Conservation (phyloP, 2,888 invertebrate species). For the Callinectes sapidus region DNA sequence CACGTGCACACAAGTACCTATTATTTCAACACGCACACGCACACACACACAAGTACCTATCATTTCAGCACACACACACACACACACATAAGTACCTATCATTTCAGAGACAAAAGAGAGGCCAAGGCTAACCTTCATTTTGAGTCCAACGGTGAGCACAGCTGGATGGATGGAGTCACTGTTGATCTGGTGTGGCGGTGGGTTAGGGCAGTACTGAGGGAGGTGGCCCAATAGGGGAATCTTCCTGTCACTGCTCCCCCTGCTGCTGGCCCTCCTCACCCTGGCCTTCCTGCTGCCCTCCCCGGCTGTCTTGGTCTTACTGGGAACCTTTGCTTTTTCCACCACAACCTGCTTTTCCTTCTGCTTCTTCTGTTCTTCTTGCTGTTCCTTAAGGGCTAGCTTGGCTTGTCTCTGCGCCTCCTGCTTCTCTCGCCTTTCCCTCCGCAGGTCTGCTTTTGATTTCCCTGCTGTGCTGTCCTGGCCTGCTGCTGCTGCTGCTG, state of each 20-base stretch:
- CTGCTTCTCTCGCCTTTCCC: slow-evolving; percentile 62
- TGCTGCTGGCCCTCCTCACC: slow-evolving; percentile 44
- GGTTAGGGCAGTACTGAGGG: slow-evolving; percentile 38
- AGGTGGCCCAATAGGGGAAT: slow-evolving; percentile 60
- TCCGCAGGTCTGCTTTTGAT: slow-evolving; percentile 57
- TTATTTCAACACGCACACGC: not conserved
- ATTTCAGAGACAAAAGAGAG: no score
- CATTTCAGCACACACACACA: not conserved
- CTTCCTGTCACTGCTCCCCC: slow-evolving; percentile 6
- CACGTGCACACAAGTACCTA: not conserved
- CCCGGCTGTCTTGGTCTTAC: not conserved
- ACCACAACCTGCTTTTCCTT: slow-evolving; percentile 30
- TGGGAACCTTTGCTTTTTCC: slow-evolving; percentile 4
- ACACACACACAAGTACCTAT: not conserved
- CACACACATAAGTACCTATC: not conserved
- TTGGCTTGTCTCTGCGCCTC: slow-evolving; percentile 63
- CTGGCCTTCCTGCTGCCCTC: slow-evolving; percentile 34
- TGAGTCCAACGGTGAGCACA: slow-evolving; percentile 57
- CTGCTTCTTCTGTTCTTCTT: slow-evolving; percentile 41
- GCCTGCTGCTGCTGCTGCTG: not conserved
- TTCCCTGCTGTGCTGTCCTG: slow-evolving; percentile 39
- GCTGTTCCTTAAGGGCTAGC: slow-evolving; percentile 41
- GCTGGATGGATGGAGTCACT: slow-evolving; percentile 64
- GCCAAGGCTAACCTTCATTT: slow-evolving; percentile 63
- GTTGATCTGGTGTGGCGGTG: slow-evolving; percentile 51